A percentile compares a stretch with the other conserved stretches of the same genome.
phyloP scores from a whole-genome alignment of 2,888 invertebrate genomes.

The Mythimna pallens region DNA sequence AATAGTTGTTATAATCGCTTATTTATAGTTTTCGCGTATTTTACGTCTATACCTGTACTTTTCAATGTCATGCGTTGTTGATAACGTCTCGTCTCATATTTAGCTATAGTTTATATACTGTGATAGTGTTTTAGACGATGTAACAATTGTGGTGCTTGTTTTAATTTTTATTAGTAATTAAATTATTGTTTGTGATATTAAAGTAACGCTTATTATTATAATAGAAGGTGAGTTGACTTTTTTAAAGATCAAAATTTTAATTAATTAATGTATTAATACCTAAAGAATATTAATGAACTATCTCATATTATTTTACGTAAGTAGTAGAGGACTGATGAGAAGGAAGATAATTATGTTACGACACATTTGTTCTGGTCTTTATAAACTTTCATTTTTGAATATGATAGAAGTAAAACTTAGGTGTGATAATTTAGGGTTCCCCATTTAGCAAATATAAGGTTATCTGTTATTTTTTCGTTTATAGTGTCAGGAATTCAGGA shows the following conservation, averaged over 20 bases:
- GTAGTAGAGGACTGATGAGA: too few species aligned
- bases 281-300: too few species aligned
- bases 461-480: too few species aligned
- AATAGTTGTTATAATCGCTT: slow-evolving; percentile 25
- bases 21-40: slow-evolving; percentile 4
- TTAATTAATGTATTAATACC: too few species aligned
- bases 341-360: too few species aligned
- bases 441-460: too few species aligned
- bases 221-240: slow-evolving; percentile 40
- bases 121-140: slow-evolving; percentile 45
- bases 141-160: slow-evolving; percentile 25
- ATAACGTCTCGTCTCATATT: slow-evolving; percentile 34
- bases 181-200: slow-evolving; percentile 47
- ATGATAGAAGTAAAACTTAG: too few species aligned
- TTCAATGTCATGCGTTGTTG: slow-evolving; percentile 56
- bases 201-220: slow-evolving; percentile 34
- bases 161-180: slow-evolving; percentile 38
- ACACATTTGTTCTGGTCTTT: too few species aligned
- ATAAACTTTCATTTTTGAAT: too few species aligned
- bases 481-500: too few species aligned
- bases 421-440: too few species aligned
- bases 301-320: too few species aligned
- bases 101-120: slow-evolving; percentile 15
- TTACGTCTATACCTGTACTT: slow-evolving; percentile 39
- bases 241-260: neutral